Conservation (phyloP, 2,113 vertebrate species). For the Dolichotis patagonum region DNA sequence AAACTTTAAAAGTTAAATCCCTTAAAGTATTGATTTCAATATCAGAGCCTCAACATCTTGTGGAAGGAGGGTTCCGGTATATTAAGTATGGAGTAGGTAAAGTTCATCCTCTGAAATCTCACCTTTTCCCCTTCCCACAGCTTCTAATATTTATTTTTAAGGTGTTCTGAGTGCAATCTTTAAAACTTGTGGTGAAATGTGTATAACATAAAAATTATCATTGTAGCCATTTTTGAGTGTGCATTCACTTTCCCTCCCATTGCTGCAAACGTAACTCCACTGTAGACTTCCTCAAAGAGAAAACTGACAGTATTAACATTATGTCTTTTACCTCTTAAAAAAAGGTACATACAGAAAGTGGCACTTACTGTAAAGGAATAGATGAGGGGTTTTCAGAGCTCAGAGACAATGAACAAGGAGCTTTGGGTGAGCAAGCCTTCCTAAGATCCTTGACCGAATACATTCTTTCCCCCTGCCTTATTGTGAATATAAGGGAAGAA, state of each 20-base stretch:
- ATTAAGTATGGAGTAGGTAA: neutral
- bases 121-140: neutral
- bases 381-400: neutral
- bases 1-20: neutral
- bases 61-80: neutral
- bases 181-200: slow-evolving; percentile 4
- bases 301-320: neutral
- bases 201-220: neutral
- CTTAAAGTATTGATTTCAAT: neutral
- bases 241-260: neutral
- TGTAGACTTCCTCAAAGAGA: neutral
- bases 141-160: neutral
- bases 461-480: neutral
- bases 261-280: neutral
- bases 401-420: neutral
- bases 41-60: neutral
- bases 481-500: neutral
- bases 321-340: neutral
- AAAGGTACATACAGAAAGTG: neutral
- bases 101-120: neutral
- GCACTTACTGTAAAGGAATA: neutral
- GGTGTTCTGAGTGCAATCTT: neutral
- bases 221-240: neutral
- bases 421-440: neutral
- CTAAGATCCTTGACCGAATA: neutral